These are phyloP conservation scores for Bungarus multicinctus DNA, from an alignment of 2,113 vertebrate species.

Conservation along the genomic window DNA sequence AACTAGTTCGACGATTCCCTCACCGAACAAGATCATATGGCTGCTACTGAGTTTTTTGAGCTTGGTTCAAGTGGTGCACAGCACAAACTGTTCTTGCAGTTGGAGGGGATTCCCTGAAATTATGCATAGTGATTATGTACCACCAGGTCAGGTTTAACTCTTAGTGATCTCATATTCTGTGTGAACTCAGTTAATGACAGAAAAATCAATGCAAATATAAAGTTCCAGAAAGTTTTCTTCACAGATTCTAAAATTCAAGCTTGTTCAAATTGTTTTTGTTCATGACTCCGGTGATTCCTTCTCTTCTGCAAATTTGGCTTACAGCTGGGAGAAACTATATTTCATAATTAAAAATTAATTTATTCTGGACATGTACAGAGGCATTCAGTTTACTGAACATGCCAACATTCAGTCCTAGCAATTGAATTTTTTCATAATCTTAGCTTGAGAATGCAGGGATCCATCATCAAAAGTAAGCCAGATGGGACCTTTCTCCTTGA, in stretches of 20 bases:
- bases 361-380: background rate
- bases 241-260: background rate
- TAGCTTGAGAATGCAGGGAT: background rate
- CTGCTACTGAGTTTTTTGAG: background rate
- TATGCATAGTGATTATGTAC: background rate
- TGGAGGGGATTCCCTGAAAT: background rate
- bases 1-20: background rate
- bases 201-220: background rate
- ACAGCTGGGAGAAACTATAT: background rate
- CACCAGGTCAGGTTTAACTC: background rate
- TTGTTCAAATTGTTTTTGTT: background rate
- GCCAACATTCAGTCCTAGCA: background rate
- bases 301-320: background rate
- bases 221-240: background rate
- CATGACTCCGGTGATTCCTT: background rate
- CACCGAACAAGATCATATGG: background rate
- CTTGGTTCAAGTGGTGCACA: background rate
- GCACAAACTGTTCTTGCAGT: background rate
- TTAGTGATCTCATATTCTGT: background rate
- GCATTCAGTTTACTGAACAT: background rate
- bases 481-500: background rate
- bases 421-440: background rate
- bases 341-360: background rate
- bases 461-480: background rate
- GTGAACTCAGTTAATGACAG: background rate